Evolutionary conservation across 2,888 invertebrate genomes (phyloP).

Genomic region (Furcula furcula): DNA sequence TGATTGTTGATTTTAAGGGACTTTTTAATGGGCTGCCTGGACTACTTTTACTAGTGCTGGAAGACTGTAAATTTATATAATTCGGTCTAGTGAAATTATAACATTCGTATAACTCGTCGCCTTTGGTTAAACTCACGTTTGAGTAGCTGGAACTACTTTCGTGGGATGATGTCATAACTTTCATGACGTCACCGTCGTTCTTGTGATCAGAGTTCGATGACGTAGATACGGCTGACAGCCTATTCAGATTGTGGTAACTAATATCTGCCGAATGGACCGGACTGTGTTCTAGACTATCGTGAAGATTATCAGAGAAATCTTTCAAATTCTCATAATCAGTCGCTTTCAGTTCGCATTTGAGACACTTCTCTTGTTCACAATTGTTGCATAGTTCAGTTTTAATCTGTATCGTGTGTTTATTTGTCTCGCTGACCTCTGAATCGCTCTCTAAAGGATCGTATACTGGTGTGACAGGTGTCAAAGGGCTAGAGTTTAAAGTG

Average conservation of each 20-base stretch:
- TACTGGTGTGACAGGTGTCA: slow-evolving; percentile 59
- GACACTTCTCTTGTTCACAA: slow-evolving; percentile 61
- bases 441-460: slow-evolving; percentile 74
- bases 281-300: slow-evolving; percentile 59
- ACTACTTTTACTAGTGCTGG: slow-evolving; percentile 68
- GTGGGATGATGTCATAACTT: slow-evolving; percentile 72
- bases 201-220: slow-evolving; percentile 62
- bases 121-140: slow-evolving; percentile 56
- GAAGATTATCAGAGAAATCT: slow-evolving; percentile 35
- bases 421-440: slow-evolving; percentile 62
- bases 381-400: slow-evolving; percentile 52
- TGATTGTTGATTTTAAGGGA: slow-evolving; percentile 86
- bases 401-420: slow-evolving; percentile 65
- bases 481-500: slow-evolving; percentile 58
- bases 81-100: slow-evolving; percentile 67
- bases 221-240: slow-evolving; percentile 68
- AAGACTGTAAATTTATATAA: slow-evolving; percentile 71
- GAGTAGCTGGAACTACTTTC: slow-evolving; percentile 72
- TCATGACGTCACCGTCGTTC: slow-evolving; percentile 48
- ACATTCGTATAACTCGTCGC: slow-evolving; percentile 62
- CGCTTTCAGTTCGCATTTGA: slow-evolving; percentile 69
- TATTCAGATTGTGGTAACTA: slow-evolving; percentile 74
- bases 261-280: slow-evolving; percentile 66
- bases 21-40: slow-evolving; percentile 73
- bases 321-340: slow-evolving; percentile 59